A percentile compares a stretch with the other conserved stretches of the same genome.
Conservation (phyloP, 2,888 invertebrate genomes). For the Agrochola macilenta region DNA sequence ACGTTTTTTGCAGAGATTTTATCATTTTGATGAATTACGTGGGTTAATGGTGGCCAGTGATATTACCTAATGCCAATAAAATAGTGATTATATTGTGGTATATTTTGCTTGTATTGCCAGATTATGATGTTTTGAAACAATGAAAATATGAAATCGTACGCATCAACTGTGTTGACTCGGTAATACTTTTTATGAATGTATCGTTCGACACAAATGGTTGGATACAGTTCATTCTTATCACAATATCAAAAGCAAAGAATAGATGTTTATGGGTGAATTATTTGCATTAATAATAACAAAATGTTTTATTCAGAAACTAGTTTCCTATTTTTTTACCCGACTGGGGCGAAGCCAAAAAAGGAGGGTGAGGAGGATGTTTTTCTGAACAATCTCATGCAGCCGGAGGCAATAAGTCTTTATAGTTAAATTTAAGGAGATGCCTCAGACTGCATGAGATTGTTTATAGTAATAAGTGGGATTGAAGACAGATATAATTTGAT, state of each 20-base stretch:
- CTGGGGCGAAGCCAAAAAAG: too few species aligned
- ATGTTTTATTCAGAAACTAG: not conserved
- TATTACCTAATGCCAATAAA: not conserved
- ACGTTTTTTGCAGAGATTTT: not conserved
- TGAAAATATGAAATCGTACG: not conserved
- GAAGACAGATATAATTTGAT: too few species aligned
- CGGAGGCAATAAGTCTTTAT: too few species aligned
- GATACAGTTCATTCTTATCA: slow-evolving; percentile 29
- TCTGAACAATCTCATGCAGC: too few species aligned
- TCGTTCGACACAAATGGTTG: slow-evolving; percentile 11
- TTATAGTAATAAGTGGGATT: too few species aligned
- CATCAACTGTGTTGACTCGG: slow-evolving; percentile 5
- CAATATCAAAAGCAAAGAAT: slow-evolving; percentile 29
- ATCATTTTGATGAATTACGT: not conserved
- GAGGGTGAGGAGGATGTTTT: too few species aligned
- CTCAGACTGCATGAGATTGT: too few species aligned
- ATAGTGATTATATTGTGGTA: not conserved
- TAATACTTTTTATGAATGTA: slow-evolving; percentile 9
- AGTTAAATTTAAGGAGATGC: too few species aligned
- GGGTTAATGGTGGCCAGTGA: not conserved
- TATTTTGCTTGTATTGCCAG: not conserved
- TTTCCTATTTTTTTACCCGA: too few species aligned
- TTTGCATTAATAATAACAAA: slow-evolving; percentile 1
- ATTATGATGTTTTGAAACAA: slow-evolving; percentile 12
- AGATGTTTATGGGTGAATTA: slow-evolving; percentile 7